Evolutionary conservation across 1,140 invertebrate species (phyloP), one percentile per base, ranked within the genome.

Genomic region (Phocides pigmalion): DNA sequence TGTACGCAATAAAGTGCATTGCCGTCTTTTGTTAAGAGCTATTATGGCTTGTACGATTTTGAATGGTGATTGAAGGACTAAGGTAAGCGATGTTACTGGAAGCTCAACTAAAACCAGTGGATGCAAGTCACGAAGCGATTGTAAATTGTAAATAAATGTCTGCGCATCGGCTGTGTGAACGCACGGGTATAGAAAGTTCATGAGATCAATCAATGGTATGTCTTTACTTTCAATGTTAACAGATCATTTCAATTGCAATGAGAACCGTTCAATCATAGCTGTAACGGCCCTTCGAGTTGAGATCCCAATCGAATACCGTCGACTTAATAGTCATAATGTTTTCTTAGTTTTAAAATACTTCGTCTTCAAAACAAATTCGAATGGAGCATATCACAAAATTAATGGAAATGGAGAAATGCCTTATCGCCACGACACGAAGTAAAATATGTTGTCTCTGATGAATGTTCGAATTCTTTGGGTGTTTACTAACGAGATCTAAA

Each of bases 391-490:
- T 68, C 65, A 74, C 44, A 68, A 68, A 74, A 76, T 74, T 63
- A 78, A 79, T 76, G 74, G 74, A 84, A 81, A 87, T 83, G 78
- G 67, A 78, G 69, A 84, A 83, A 84, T 86, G 72, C 82, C 79
- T 79, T 79, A 84, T 80, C 75, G 76, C 76, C 71, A 64, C 63
- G 71, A 64, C 72, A 70, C 67, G 68, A 75, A 71, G 75, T 79
- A 68, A 85, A 81, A 82, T 84, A 84, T 86, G 79, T 76, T 66
- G 49, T 63, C 25, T 19, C 68, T 84, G 81, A 88, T 79, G 80
- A 80, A 87, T 82, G 87, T 69, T 78, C 72, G 73, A 61, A 87
- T 84, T 84, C 84, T 72, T 72, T 50, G 44, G 64, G 64, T 62
- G 67, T 51, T 67, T 70, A 68, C 76, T 81, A 84, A 84, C 76